Base-by-base conservation (phyloP, 2,888 invertebrate genomes). In the Hecatera dysodea region DNA sequence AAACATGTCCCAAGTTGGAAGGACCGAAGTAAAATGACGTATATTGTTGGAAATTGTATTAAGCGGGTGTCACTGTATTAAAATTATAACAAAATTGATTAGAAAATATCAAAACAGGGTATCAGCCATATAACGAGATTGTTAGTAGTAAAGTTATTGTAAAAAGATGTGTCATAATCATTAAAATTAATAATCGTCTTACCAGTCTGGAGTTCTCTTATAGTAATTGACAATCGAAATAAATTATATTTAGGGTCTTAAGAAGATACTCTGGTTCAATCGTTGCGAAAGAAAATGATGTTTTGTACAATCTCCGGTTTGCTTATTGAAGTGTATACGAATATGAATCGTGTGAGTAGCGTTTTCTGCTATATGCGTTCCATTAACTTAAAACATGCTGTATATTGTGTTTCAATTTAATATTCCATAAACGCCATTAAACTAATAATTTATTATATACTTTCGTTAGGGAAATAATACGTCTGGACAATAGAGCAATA, bases 141-240 rank as follows among this genome's bases (percentile, higher is more conserved):
- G 29, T 6, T 29, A 6, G 29, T 36, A 22, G 9, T 22, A 33
- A 22, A 15, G 36, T 50, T 24, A 62, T 24, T 42, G 17, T 36
- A 19, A 11, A 63, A 79, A 66, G 33, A 66, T 33, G 17, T 33
- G 46, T 52, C 53, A 67, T 71, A 55, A 71, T 75, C 79, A 64
- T 80, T 80, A 81, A 82, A 79, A 82, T 69, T 82, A 82, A 81
- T 79, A 75, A 68, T 56, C 56, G 5, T 42, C 44, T 70, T 61
- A 29, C 5, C 33, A 57, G 62, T 71, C 70, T 63, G 8, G 19
- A 65, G 75, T n/a, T 39, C 73, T 65, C 71, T 62, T 57, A n/a
- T 8, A 60, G 62, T 78, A 75, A 80, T 67, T 78, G 82, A 53
- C 63, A 79, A 64, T 68, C 29, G n/a, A 33, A 64, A 50, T 66